phyloP scores from a whole-genome alignment of 2,113 vertebrate species.

The Peucedramus taeniatus region DNA sequence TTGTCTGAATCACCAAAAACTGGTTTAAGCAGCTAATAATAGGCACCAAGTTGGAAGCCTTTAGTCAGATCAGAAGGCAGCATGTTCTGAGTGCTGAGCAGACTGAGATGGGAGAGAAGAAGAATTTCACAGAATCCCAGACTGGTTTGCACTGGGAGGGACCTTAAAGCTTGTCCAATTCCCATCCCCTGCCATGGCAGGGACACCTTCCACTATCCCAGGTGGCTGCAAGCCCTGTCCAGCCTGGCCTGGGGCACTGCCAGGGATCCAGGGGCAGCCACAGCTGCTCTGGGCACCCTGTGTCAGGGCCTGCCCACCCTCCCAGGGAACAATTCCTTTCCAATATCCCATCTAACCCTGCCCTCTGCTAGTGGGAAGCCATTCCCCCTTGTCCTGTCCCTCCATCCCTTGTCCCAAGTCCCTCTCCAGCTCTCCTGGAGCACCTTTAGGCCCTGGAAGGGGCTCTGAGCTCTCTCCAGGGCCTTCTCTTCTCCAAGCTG shows the following conservation, averaged over 20 bases:
- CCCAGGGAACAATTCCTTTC: fast-evolving
- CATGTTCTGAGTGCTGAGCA: background rate
- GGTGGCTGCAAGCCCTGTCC: background rate
- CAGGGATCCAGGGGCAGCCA: background rate
- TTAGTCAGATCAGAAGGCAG: background rate
- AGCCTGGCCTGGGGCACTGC: background rate
- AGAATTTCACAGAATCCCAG: background rate
- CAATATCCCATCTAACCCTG: fast-evolving
- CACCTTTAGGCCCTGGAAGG: background rate
- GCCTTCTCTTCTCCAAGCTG: background rate
- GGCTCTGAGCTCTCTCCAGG: background rate
- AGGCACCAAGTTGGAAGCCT: background rate
- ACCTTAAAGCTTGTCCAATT: fast-evolving
- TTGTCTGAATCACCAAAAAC: background rate
- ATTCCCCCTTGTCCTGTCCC: background rate
- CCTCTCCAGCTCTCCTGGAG: background rate
- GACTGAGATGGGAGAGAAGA: background rate
- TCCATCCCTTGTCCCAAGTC: background rate
- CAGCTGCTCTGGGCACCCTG: background rate
- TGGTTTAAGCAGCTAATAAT: background rate
- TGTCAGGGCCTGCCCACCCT: background rate
- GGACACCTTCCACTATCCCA: background rate
- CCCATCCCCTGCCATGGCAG: background rate
- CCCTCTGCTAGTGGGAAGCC: background rate
- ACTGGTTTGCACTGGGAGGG: background rate